phyloP scores from a whole-genome alignment of 2,888 invertebrate species.

The Tachina fera region DNA sequence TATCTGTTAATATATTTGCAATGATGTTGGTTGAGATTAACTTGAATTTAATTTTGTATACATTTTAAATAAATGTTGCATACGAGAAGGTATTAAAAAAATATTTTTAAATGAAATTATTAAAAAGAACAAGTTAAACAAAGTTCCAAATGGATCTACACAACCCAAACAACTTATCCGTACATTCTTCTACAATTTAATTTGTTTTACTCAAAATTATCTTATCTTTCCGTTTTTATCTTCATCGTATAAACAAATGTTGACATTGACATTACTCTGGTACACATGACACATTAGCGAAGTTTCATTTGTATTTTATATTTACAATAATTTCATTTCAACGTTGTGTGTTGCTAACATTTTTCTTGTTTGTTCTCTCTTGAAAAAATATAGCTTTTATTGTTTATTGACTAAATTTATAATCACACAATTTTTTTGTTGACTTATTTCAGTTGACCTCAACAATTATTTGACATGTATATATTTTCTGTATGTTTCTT shows the following conservation, averaged over 20 bases:
- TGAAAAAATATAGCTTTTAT: too few species aligned
- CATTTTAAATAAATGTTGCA: slow-evolving; percentile 11
- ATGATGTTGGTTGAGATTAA: not conserved
- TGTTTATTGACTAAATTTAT: too few species aligned
- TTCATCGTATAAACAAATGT: slow-evolving; percentile 2
- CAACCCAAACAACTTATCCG: not conserved
- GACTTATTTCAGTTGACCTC: too few species aligned
- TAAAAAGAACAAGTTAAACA: not conserved
- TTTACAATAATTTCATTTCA: slow-evolving; percentile 1
- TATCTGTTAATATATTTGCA: slow-evolving; percentile 1
- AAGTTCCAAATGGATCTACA: not conserved
- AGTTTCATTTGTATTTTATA: slow-evolving; percentile 17
- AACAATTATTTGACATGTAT: too few species aligned
- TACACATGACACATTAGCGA: slow-evolving; percentile 44
- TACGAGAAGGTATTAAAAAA: not conserved
- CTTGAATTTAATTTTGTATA: slow-evolving; percentile 5
- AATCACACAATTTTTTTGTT: too few species aligned
- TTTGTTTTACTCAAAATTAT: slow-evolving; percentile 27
- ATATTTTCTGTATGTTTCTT: too few species aligned
- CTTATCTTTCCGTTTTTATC: slow-evolving; percentile 40
- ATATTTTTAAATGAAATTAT: not conserved
- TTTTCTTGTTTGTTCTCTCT: not conserved
- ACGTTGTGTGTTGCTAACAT: not conserved
- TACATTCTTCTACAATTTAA: not conserved
- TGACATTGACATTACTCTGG: slow-evolving; percentile 52